Evolutionary conservation across 2,113 vertebrate species (phyloP).

Genomic region (Stercorarius parasiticus): DNA sequence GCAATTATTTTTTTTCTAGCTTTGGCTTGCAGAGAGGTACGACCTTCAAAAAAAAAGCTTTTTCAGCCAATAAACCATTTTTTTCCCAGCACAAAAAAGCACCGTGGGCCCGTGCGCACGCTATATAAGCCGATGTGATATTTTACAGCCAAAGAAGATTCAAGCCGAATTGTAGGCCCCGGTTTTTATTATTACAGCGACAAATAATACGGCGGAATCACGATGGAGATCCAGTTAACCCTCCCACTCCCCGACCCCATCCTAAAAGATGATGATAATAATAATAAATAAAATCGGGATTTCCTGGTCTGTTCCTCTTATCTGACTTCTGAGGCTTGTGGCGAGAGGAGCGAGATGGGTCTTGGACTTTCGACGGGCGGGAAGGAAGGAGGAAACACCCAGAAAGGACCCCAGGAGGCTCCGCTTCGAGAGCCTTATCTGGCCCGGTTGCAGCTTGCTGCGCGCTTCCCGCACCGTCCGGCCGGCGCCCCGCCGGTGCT

Average conservation of each 20-base stretch:
- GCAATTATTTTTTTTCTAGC: background rate
- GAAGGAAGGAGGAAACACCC: slow-evolving; percentile 1
- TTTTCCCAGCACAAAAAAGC: background rate
- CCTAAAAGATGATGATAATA: background rate
- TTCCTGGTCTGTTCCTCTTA: background rate
- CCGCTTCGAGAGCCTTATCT: background rate
- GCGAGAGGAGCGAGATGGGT: background rate
- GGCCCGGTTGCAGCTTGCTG: background rate
- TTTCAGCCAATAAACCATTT: background rate
- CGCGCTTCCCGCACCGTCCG: background rate
- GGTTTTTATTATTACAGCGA: slow-evolving; percentile 27
- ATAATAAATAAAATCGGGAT: background rate
- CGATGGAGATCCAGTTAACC: slow-evolving; percentile 9
- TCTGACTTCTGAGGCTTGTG: slow-evolving; percentile 11
- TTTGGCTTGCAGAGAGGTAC: background rate
- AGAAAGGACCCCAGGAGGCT: background rate
- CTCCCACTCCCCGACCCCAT: background rate
- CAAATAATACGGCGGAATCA: background rate
- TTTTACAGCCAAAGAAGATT: slow-evolving; percentile 1
- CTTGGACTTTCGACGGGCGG: background rate
- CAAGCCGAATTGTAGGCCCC: slow-evolving; percentile 33
- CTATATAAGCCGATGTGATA: background rate
- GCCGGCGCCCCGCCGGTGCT: background rate
- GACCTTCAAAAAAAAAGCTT: background rate
- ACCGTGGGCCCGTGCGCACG: background rate